Evolutionary conservation across 2,797 vertebrate genomes (phyloP), one percentile per base, ranked within the genome.

Genomic region (Melanotaenia trifasciata): DNA sequence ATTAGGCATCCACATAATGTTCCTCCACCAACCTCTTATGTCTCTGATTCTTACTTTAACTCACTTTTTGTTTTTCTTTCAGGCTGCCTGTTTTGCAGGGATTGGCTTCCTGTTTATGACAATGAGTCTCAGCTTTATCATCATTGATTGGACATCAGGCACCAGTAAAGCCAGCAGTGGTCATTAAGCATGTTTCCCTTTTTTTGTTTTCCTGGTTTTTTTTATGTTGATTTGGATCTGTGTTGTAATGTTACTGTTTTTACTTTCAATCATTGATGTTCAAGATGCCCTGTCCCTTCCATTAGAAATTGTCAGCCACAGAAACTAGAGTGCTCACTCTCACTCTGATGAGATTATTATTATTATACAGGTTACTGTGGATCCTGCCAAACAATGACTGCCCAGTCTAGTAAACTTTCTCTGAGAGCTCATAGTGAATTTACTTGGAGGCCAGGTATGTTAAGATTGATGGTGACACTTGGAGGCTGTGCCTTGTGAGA

Each of bases 61-160:
- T 67, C 2, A 22, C 38, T 74, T 24, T 67, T 0, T 11, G 32
- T 74, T 50, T 87, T 53, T 89, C 67, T 70, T 70, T 3, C 84
- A 99, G 98, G 98, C 98, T 54, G 94, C 93, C 56, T 96, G 96
- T 87, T 99, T 99, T 1, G 98, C 97, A 43, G 93, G 92, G 35
- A 92, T 99, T 0, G 98, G 98, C 12, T 88, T 99, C 87, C 91
- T 98, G 88, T 97, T 99, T 84, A 99, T 99, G 98, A 95, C 94
- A 87, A 99, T 99, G 98, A 99, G 97, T 69, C 93, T 99, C 86
- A 98, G 97, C 89, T 99, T 99, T 91, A 99, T 99, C 94, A 95
- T 99, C 93, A 97, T 95, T 5, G 97, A 98, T 69, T 99, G 98
- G 98, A 94, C 95, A 54, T 95, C 92, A 0, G 97, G 96, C 1